Base-by-base conservation (phyloP, 2,113 vertebrate genomes). In the Morone saxatilis region DNA sequence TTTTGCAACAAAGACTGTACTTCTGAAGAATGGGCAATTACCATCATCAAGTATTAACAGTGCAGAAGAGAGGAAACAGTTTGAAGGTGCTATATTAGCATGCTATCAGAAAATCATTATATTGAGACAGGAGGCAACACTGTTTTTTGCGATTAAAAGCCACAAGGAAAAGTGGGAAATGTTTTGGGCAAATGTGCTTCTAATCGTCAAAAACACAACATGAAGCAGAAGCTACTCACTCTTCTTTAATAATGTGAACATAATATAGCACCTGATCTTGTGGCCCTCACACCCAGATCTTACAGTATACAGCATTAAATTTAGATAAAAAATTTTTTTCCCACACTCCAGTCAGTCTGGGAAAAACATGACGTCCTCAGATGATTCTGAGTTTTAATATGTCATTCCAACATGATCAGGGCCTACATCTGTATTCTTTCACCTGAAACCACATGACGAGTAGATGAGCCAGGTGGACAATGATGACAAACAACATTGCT, bases 401-500 rank as follows among this genome's bases (percentile, higher is more conserved):
- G 31, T 31, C 62, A 53, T 57, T 77, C 25, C 57, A 31, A 12
- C 47, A 56, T 38, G 17, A 54, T 77, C 41, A 67, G n/a, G 31
- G 19, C 11, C 43, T 22, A 43, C 2, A 0, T 19, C 5, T 66
- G 43, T 69, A 60, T 74, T 40, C 50, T 56, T 65, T 80, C 20
- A 63, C 20, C 20, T 43, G 47, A 4, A 78, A 31, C 25, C n/a
- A 40, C 40, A 69, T 54, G 1, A 41, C n/a, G 50, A 72, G 45
- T 0, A 38, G 53, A 41, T 8, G 45, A 56, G 22, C 57, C 50
- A 70, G 54, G 56, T 63, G 56, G 71, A 77, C 80, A 54, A 73
- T 12, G 0, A 45, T 59, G 73, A 47, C 70, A 63, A 85, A 81
- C 73, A 81, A 41, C 16, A 19, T 72, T 25, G 62, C 43, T 67